Evolutionary conservation across 2,797 vertebrate genomes (phyloP), one percentile per base, ranked within the genome.

Genomic region (Botia kubotai): DNA sequence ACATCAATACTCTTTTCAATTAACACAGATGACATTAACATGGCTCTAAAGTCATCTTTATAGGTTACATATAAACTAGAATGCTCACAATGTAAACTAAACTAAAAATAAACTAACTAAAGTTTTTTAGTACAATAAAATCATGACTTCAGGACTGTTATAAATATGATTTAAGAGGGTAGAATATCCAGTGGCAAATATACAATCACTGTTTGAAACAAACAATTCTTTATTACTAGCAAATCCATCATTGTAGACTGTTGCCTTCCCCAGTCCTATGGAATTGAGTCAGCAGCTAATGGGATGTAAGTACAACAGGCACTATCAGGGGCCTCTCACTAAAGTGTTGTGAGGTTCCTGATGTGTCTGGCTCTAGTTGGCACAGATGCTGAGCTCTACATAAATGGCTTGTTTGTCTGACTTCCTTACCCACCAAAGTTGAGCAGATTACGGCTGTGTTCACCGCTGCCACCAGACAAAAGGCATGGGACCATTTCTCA

Each of bases 401-500:
- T 98, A 98, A 97, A 97, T 91, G 94, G 95, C 95, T 96, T 98
- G 95, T 98, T 98, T 98, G 95, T 98, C 96, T 98, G 94, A 96
- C 95, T 96, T 95, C 95, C 95, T 94, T 95, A 93, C 96, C 94
- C 95, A 95, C 95, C 92, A 93, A 97, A 99, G 97, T 99, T 94
- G 98, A 99, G 95, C 97, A 99, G 97, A 99, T 99, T 96, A 95
- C 95, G 91, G 93, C 95, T 91, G 97, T 99, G 94, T 99, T 99
- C 96, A 96, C 95, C 94, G 97, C 97, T 92, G 95, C 98, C 92
- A 94, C 96, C 94, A 95, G 96, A 93, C 97, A 99, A 96, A 98
- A 98, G 97, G 97, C 97, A 91, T 99, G 97, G 98, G 98, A 99
- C 96, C 97, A 98, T 97, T 99, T 99, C 97, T 97, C 97, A 92